phyloP scores from a whole-genome alignment of 2,888 invertebrate genomes.

The Odiellus spinosus region DNA sequence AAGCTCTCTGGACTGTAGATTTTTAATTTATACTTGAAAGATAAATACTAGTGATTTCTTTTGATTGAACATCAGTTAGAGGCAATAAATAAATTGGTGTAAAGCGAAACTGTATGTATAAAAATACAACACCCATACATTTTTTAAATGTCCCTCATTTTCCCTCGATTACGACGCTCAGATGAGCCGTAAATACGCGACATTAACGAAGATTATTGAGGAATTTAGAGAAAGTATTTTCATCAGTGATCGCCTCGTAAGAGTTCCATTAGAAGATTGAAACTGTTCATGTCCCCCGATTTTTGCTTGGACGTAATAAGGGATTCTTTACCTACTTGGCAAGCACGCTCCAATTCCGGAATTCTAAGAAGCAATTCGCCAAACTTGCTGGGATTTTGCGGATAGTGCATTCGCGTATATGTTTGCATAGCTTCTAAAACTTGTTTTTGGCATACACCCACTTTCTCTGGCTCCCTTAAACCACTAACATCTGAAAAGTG shows the following conservation, averaged over 20 bases:
- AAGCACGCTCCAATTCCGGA: slow-evolving; percentile 85
- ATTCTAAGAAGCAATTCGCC: slow-evolving; percentile 81
- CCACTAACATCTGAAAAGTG: slow-evolving; percentile 78
- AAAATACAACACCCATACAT: no score
- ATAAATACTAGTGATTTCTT: no score
- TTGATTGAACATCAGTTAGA: no score
- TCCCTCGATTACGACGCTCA: no score
- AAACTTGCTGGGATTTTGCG: slow-evolving; percentile 83
- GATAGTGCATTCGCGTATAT: slow-evolving; percentile 79
- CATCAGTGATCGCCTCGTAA: slow-evolving; percentile 67
- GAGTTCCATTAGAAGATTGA: slow-evolving; percentile 89
- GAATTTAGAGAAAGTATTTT: no score
- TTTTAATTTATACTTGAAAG: no score
- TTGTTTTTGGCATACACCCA: slow-evolving; percentile 82
- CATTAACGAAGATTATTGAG: no score
- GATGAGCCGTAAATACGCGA: no score
- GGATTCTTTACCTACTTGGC: slow-evolving; percentile 89
- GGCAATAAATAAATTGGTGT: no score
- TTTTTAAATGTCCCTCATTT: no score
- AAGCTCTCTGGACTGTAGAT: no score
- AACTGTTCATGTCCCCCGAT: slow-evolving; percentile 75
- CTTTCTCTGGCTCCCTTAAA: slow-evolving; percentile 80
- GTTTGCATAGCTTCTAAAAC: slow-evolving; percentile 79
- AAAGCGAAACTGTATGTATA: no score
- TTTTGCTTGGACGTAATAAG: slow-evolving; percentile 58